These are phyloP conservation scores for Mongoloraphidia duomilia DNA, from an alignment of 2,888 invertebrate genomes.

Conservation along the genomic window DNA sequence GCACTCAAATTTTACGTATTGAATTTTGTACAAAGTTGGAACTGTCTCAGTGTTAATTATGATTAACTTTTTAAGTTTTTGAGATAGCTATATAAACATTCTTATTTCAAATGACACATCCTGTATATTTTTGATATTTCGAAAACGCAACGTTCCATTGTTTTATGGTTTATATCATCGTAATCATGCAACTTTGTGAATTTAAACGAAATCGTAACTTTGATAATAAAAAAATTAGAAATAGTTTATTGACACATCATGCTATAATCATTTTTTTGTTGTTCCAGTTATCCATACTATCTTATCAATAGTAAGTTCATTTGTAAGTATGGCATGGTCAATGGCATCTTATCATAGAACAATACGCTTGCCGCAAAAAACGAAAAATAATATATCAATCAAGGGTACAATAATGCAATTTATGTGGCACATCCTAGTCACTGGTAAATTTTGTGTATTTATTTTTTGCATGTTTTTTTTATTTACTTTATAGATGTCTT, in stretches of 20 bases:
- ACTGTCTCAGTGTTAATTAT: not conserved
- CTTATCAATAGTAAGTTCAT: conserved; percentile 60
- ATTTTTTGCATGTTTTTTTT: not conserved
- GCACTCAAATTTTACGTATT: conserved; percentile 10
- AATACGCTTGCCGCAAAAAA: conserved; percentile 60
- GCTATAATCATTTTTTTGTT: not conserved
- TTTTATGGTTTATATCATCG: no score
- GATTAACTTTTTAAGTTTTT: conserved; percentile 3
- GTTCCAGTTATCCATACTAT: conserved; percentile 48
- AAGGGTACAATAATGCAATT: conserved; percentile 60
- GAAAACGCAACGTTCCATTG: no score
- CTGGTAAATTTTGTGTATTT: conserved; percentile 36
- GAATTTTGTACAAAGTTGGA: conserved; percentile 8
- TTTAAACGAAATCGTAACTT: no score
- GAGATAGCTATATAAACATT: not conserved
- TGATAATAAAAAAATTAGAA: not conserved
- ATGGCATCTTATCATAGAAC: conserved; percentile 76
- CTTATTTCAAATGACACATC: no score
- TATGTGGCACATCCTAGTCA: conserved; percentile 70
- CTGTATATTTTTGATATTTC: no score
- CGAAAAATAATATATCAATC: conserved; percentile 63
- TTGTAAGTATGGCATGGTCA: conserved; percentile 83
- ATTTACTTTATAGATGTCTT: not conserved
- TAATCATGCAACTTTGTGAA: no score
- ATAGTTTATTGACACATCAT: conserved; percentile 1